These are phyloP conservation scores for Tragopan temminckii DNA, from an alignment of 2,797 vertebrate genomes.

Conservation along the genomic window DNA sequence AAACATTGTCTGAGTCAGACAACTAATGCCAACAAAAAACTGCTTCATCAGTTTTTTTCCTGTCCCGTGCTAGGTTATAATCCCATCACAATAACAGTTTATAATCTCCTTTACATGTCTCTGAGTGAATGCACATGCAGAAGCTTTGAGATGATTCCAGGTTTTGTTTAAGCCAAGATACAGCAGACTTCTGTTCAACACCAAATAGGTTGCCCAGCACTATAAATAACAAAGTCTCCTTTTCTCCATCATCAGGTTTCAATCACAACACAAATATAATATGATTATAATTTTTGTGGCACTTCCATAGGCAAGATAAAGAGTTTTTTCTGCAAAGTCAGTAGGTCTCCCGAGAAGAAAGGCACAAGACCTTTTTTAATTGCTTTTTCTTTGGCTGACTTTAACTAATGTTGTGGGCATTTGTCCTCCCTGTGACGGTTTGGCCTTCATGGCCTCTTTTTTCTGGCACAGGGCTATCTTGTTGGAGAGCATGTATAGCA, in stretches of 20 bases:
- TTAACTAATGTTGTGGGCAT: slow-evolving; percentile 58
- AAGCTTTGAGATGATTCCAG: background rate
- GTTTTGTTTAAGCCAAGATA: background rate
- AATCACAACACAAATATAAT: background rate
- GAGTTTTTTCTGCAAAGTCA: slow-evolving; percentile 24
- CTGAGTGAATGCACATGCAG: background rate
- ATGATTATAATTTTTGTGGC: background rate
- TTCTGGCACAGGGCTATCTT: background rate
- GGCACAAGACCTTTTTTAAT: slow-evolving; percentile 43
- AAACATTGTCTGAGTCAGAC: background rate
- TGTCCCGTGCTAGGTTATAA: background rate
- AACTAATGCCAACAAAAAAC: background rate
- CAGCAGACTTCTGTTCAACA: background rate
- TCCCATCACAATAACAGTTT: background rate
- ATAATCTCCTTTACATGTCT: background rate
- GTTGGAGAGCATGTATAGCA: background rate
- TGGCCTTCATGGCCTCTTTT: background rate
- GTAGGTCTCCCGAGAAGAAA: slow-evolving; percentile 33
- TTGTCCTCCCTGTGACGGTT: slow-evolving; percentile 1
- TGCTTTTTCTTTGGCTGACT: slow-evolving; percentile 46
- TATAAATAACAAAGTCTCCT: slow-evolving; percentile 34
- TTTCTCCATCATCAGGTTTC: slow-evolving; percentile 39
- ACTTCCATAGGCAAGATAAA: background rate
- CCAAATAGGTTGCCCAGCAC: background rate
- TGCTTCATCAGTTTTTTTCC: background rate